Evolutionary conservation across 2,113 vertebrate species (phyloP), one percentile per base, ranked within the genome.

Genomic region (Clupea harengus): DNA sequence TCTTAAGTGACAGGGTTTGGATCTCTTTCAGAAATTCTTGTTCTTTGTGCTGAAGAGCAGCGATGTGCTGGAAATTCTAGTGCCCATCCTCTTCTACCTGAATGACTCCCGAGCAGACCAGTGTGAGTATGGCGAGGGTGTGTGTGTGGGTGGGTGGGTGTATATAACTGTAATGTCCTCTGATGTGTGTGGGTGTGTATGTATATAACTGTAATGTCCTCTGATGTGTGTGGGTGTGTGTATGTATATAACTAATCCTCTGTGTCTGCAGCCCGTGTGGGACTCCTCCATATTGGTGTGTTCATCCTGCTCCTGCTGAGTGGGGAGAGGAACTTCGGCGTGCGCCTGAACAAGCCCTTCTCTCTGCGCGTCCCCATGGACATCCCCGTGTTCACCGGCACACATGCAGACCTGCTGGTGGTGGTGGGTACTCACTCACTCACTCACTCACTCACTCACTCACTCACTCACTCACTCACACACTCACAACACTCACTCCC

Each of bases 31-130:
- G 98, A 99, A 99, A 94, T 99, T 99, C 93, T 96, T 99, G 85
- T 99, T 99, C 92, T 99, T 99, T 87, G 98, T 99, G 86, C 94
- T 99, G 93, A 99, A 99, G 94, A 99, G 98, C 93, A 99, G 98
- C 0, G 98, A 99, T 6, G 98, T 99, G 83, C 89, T 99, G 93
- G 98, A 99, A 86, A 95, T 99, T 86, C 94, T 99, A 92, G 98
- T 98, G 84, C 98, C 98, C 7, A 97, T 99, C 86, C 94, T 99
- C 25, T 99, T 93, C 91, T 99, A 98, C 90, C 96, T 99, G 88
- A 99, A 99, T 0, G 98, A 99, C 20, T 97, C 98, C 82, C 93
- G 98, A 82, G 97, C 98, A 3, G 97, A 99, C 89, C 98, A 99
- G 86, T 78, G 72, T 78, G 32, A 78, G 72, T 78, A 39, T 13